These are phyloP conservation scores for Alethe castanea DNA, from an alignment of 2,113 vertebrate species.

Conservation along the genomic window DNA sequence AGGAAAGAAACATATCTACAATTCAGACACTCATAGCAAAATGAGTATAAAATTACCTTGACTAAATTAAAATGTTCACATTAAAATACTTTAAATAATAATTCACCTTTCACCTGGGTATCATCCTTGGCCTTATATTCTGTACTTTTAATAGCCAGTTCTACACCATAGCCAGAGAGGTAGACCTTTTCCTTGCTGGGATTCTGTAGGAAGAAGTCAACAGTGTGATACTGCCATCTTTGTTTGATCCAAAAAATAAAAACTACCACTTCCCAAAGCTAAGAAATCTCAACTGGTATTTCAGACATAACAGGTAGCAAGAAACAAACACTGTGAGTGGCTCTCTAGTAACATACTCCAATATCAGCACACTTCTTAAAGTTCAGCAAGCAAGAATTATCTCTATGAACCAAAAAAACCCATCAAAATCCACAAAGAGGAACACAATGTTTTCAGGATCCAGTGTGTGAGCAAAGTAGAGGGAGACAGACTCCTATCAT, in stretches of 20 bases:
- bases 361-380: background rate
- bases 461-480: background rate
- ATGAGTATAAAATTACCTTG: background rate
- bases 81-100: background rate
- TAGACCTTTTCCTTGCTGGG: conserved; percentile 82
- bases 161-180: conserved; percentile 95
- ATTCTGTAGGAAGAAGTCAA: conserved; percentile 73
- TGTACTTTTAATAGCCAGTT: conserved; percentile 97
- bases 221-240: background rate
- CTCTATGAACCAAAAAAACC: background rate
- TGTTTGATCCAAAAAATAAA: background rate
- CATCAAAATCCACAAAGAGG: background rate
- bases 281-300: background rate
- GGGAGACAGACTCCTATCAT: background rate
- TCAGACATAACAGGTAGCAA: background rate
- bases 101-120: conserved; percentile 96
- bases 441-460: background rate
- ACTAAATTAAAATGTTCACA: background rate
- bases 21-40: background rate
- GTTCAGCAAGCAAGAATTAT: background rate
- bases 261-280: background rate
- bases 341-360: background rate
- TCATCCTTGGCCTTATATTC: conserved; percentile 99
- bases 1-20: background rate
- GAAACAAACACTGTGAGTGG: background rate